A percentile compares a stretch with the other conserved stretches of the same genome.
Conservation (phyloP, 2,888 invertebrate genomes). For the Drosophila affinis region DNA sequence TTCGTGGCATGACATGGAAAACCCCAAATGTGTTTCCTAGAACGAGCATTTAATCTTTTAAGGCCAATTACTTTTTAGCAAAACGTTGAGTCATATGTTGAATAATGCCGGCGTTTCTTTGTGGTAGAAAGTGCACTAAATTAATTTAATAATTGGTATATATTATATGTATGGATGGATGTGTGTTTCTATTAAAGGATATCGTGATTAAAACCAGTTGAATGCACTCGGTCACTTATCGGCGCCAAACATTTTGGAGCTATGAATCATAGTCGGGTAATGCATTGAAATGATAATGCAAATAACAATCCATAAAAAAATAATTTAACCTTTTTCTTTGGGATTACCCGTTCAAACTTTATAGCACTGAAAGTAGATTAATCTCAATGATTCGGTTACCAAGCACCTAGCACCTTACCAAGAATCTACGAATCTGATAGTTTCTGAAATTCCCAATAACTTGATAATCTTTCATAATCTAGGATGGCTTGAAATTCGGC, state of each 20-base stretch:
- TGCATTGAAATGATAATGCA: neutral
- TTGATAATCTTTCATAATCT: constrained; percentile 1
- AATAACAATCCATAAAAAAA: no score
- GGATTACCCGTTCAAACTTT: neutral
- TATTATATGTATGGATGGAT: no score
- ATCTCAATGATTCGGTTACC: neutral
- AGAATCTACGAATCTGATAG: neutral
- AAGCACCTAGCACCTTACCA: no score
- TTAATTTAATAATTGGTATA: neutral
- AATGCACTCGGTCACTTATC: neutral
- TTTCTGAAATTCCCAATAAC: constrained; percentile 5
- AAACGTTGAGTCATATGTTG: neutral
- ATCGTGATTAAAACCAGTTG: neutral
- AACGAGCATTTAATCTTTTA: constrained; percentile 17
- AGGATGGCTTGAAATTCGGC: neutral
- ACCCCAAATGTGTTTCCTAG: constrained; percentile 18
- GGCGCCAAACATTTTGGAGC: no score
- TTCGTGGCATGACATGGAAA: constrained; percentile 1
- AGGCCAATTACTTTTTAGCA: neutral
- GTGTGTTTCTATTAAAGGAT: neutral
- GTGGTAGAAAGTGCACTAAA: neutral
- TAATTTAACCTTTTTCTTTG: neutral
- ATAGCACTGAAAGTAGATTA: neutral
- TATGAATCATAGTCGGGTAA: neutral
- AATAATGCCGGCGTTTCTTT: neutral